Base-by-base conservation (phyloP, 2,797 vertebrate species). In the Peromyscus attwateri region DNA sequence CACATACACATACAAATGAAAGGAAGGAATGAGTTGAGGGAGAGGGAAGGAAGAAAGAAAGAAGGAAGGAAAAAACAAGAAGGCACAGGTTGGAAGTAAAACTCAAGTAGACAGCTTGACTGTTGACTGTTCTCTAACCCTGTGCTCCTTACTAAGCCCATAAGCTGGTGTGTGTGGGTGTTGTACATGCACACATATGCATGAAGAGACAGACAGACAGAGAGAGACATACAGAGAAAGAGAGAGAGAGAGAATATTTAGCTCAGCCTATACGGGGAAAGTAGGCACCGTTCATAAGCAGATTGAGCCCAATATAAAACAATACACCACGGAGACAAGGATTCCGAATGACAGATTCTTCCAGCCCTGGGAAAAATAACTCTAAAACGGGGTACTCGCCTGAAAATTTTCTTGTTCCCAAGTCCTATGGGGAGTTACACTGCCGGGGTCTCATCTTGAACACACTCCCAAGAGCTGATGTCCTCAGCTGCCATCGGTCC, bases 341-440 rank as follows among this genome's bases (percentile, higher is more conserved):
- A 52, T 25, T 52, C 70, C 57, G n/a, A 80, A 82, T 60, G 92
- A 57, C 60, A 91, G 73, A 79, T 49, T 46, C 25, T 87, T 46
- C 83, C n/a, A 77, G 64, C 21, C 27, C n/a, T 66, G 55, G 46
- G 25, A 88, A 94, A 87, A 91, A 92, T 60, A 89, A 68, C 57
- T 43, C 23, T 55, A 85, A 88, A 91, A 46, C 2, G 82, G 3
- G 13, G 55, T 60, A 27, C 4, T 87, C 83, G 82, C 4, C 82
- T 75, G 52, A 88, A 90, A 81, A 37, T 55, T 77, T 55, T 64
- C 81, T 46, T 46, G 27, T 62, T 91, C 34, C 25, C 31, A 66
- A 92, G 27, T 27, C 40, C 62, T 27, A n/a, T 0, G 16, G 21
- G 31, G 81, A 87, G 70, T 40, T 87, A 75, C 1, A 13, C 52